A percentile compares a stretch with the other conserved stretches of the same genome.
phyloP scores from a whole-genome alignment of 1,140 invertebrate genomes.

The Sipha flava region DNA sequence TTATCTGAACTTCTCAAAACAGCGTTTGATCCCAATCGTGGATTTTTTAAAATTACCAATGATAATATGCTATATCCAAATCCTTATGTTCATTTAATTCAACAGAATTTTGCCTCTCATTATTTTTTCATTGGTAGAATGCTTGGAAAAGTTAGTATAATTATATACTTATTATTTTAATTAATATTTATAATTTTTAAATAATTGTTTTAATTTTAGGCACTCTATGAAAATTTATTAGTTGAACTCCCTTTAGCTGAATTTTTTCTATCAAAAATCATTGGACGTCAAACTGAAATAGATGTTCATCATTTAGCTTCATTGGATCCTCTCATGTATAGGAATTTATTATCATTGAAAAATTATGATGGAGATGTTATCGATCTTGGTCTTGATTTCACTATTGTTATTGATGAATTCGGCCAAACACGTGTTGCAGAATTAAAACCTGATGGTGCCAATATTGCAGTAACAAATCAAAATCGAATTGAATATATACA shows the following conservation, averaged over 20 bases:
- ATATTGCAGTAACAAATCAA: constrained; percentile 79
- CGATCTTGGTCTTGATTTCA: constrained; percentile 86
- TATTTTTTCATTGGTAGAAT: constrained; percentile 94
- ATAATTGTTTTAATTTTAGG: constrained; percentile 48
- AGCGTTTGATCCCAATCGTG: constrained; percentile 92
- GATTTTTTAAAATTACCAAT: constrained; percentile 83
- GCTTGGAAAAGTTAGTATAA: constrained; percentile 68
- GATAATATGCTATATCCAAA: constrained; percentile 94
- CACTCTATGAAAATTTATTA: constrained; percentile 88
- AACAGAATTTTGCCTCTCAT: constrained; percentile 79
- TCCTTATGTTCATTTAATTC: constrained; percentile 74
- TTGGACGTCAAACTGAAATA: constrained; percentile 67
- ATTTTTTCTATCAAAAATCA: constrained; percentile 82
- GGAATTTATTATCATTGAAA: constrained; percentile 80
- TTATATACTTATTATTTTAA: neutral
- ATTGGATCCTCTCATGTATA: constrained; percentile 83
- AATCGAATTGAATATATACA: constrained; percentile 97
- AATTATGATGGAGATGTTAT: constrained; percentile 69
- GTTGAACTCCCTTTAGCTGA: constrained; percentile 89
- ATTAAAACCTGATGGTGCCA: constrained; percentile 77
- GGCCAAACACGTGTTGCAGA: constrained; percentile 85
- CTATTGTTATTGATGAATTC: constrained; percentile 77
- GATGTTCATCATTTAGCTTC: constrained; percentile 91
- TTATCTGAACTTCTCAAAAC: constrained; percentile 84
- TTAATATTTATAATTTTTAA: neutral